Base-by-base conservation (phyloP, 2,797 vertebrate species). In the Esox masquinongy region DNA sequence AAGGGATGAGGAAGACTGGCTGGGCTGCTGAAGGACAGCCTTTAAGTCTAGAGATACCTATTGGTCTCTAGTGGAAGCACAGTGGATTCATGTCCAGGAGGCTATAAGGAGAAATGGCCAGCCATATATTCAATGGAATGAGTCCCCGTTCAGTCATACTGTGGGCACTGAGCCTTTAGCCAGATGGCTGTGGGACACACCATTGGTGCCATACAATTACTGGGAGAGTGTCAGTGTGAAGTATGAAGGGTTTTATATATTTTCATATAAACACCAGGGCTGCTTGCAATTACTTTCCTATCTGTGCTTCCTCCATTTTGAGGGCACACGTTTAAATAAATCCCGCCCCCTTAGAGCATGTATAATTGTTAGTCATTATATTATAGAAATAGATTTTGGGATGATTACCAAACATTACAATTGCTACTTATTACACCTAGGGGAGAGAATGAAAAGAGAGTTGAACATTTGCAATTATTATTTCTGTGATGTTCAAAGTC, bases 171-270 rank as follows among this genome's bases (percentile, higher is more conserved):
- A 92, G 90, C 80, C 79, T 86, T 88, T 87, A 86, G 91, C 91
- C 92, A 94, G 93, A 94, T 93, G 92, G 92, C 87, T 84, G 47
- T 80, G 88, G 87, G 90, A 92, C 86, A 87, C 81, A 81, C 82
- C 87, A 84, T 83, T 82, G 90, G 86, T 91, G 88, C 89, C 85
- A 89, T 91, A 89, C 87, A 89, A 91, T 92, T 84, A 91, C 83
- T 79, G 87, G 78, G 76, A 88, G 84, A 84, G 88, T 83, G 84
- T 50, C 56, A 43, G 74, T 82, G 86, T 84, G 79, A n/a, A 79
- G 80, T 89, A 87, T 88, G 85, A 89, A 87, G 77, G 85, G 84
- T 74, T 87, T 90, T 85, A 87, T 83, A 80, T 59, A 67, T 74
- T 77, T 72, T 89, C 80, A 79, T 73, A 86, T 81, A 78, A 86